phyloP scores from a whole-genome alignment of 1,140 invertebrate genomes.

The Cylas formicarius region DNA sequence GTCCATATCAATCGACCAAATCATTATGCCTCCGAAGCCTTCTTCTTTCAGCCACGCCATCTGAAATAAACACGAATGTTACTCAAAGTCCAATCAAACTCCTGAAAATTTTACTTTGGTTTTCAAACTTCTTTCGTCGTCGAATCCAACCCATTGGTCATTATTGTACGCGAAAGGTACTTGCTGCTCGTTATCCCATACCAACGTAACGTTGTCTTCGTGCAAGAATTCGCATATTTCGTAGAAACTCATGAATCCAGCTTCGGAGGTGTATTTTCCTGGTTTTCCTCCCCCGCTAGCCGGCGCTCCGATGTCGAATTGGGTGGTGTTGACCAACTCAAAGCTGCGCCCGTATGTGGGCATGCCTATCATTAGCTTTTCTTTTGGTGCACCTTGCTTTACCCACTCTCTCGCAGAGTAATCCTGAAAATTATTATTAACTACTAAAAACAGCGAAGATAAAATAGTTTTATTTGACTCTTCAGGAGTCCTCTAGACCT shows the following conservation, averaged over 20 bases:
- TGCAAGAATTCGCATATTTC: constrained; percentile 92
- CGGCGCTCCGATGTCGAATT: constrained; percentile 88
- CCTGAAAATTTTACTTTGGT: constrained; percentile 64
- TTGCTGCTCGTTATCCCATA: constrained; percentile 95
- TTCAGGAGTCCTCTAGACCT: no score
- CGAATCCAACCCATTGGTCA: constrained; percentile 94
- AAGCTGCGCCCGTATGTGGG: constrained; percentile 93
- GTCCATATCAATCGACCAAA: constrained; percentile 95
- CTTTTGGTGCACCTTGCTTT: constrained; percentile 86
- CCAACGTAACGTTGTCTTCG: constrained; percentile 84
- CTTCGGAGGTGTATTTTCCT: constrained; percentile 80
- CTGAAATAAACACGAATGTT: constrained; percentile 45
- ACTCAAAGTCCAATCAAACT: constrained; percentile 2
- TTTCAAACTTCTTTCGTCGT: constrained; percentile 85
- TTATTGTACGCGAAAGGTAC: constrained; percentile 87
- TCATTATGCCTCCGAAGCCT: constrained; percentile 93
- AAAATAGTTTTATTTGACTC: no score
- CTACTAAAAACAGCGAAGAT: no score
- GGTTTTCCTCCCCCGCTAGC: constrained; percentile 76
- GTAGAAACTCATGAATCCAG: constrained; percentile 89
- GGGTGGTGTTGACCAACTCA: constrained; percentile 78
- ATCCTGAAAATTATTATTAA: constrained; percentile 58
- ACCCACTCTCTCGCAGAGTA: constrained; percentile 89
- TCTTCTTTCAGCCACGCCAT: constrained; percentile 90
- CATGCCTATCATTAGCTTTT: constrained; percentile 93